These are phyloP conservation scores for Lophura nycthemera DNA, from an alignment of 2,113 vertebrate genomes.

Conservation along the genomic window DNA sequence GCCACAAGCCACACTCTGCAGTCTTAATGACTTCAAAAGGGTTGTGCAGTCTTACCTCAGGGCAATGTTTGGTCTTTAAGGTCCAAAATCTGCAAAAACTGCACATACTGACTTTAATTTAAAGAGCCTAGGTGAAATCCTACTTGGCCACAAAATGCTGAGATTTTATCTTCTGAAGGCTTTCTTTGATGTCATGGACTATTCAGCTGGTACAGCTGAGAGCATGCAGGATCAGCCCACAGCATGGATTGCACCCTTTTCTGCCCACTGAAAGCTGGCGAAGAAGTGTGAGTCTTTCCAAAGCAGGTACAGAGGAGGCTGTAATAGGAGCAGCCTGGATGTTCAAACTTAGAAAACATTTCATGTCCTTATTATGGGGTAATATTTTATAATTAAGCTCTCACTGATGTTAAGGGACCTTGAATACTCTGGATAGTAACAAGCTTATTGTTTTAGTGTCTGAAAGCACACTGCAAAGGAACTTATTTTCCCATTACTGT, in stretches of 20 bases:
- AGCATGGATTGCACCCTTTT: not conserved
- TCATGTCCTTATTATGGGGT: not conserved
- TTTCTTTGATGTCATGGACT: not conserved
- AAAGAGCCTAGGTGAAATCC: slow-evolving; percentile 6
- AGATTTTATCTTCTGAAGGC: slow-evolving; percentile 6
- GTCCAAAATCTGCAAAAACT: not conserved
- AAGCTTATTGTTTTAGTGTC: not conserved
- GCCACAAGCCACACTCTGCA: not conserved
- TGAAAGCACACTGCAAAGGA: slow-evolving; percentile 33
- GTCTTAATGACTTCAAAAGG: not conserved
- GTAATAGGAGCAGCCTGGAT: not conserved
- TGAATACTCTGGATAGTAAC: not conserved
- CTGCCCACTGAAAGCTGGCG: not conserved
- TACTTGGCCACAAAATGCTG: not conserved
- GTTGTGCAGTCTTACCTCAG: not conserved
- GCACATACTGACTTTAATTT: not conserved
- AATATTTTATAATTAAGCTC: slow-evolving; percentile 35
- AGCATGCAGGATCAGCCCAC: fast-evolving
- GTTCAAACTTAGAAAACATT: not conserved
- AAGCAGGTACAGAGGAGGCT: not conserved
- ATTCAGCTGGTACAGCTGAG: not conserved
- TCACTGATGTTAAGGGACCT: not conserved
- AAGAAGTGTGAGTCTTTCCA: not conserved
- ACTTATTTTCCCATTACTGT: not conserved
- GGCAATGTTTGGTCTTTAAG: not conserved